Base-by-base conservation (phyloP, 1,140 invertebrate genomes). In the Tribolium castaneum region DNA sequence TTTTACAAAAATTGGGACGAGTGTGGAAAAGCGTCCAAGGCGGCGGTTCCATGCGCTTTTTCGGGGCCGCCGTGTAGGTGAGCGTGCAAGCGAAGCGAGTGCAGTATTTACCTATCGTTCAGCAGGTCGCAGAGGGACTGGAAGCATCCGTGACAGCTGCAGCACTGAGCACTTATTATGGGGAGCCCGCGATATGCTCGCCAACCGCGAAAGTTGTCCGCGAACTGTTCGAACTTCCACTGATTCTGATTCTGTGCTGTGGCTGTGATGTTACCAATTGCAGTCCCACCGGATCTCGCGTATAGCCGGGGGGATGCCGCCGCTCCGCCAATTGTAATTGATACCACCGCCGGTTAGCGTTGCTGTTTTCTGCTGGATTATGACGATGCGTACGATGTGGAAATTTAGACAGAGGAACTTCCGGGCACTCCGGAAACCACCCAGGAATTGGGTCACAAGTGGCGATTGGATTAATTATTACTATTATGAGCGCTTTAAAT, bases 271-370 rank as follows among this genome's bases (percentile, higher is more conserved):
- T 72, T 72, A 70, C 66, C 70, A 72, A 73, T 73, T 73, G 71
- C 49, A 52, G 71, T 52, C 52, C 49, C 71, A 73, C 71, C 71
- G 71, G 71, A 73, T 73, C 71, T 73, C 19, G 49, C 52, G 71
- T 35, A 54, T 73, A 51, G 50, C 49, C 22, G 71, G 49, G 71
- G 71, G 71, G 52, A 73, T 73, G 71, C 49, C 49, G 71, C 19
- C 49, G 71, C 71, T 52, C 10, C 30, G 71, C 71, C 52, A 73
- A 73, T 73, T 73, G 71, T 73, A 73, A 73, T 73, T 73, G 71
- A 73, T 73, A 54, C 52, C 25, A 50, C 22, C 71, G 71, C 22
- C 71, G 71, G 49, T 34, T 12, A 54, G 39, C 6, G 39, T 45
- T 6, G 39, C 39, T 45, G 39, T 45, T 45, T 45, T 45, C 39